Base-by-base conservation (phyloP, 2,797 vertebrate species). In the Alfaro cultratus region DNA sequence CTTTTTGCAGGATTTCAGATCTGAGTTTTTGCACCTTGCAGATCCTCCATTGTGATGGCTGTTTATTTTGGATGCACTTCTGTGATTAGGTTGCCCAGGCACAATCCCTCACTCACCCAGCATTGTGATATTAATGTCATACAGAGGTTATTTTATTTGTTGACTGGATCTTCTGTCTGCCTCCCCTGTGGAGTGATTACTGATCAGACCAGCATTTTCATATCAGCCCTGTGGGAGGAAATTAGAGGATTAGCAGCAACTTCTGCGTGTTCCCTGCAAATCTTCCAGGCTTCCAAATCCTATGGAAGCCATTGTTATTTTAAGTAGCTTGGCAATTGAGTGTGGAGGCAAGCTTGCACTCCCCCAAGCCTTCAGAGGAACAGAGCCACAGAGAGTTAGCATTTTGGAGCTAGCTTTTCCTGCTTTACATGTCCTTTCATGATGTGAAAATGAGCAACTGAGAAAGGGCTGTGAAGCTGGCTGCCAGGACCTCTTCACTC, bases 241-340 rank as follows among this genome's bases (percentile, higher is more conserved):
- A 92, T 93, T 90, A 89, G 92, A 95, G 93, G 94, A 96, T 96
- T 95, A 96, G 89, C 90, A 91, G 89, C 92, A 91, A 93, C 91
- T 89, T 92, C 87, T 89, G 93, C 91, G 92, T 91, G 88, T 87
- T 91, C 92, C 93, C 88, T 73, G 75, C 74, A 79, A 90, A 83
- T 95, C 95, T 91, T 82, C 78, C 86, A 87, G 91, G 87, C 90
- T 91, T 85, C 85, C 85, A 94, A 94, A 94, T 95, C 92, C 91
- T 85, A 84, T 88, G 90, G 81, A 94, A 93, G 89, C 85, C 83
- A 95, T 95, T 96, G 94, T 93, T 80, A 86, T 94, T 93, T 92
- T 94, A 94, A 94, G 92, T 91, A 94, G 95, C 92, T 93, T 88
- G 83, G 89, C 90, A 93, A 92, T 88, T 81, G 91, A 91, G 90